These are phyloP conservation scores for Gastrophryne carolinensis DNA, from an alignment of 2,797 vertebrate genomes.

Conservation along the genomic window DNA sequence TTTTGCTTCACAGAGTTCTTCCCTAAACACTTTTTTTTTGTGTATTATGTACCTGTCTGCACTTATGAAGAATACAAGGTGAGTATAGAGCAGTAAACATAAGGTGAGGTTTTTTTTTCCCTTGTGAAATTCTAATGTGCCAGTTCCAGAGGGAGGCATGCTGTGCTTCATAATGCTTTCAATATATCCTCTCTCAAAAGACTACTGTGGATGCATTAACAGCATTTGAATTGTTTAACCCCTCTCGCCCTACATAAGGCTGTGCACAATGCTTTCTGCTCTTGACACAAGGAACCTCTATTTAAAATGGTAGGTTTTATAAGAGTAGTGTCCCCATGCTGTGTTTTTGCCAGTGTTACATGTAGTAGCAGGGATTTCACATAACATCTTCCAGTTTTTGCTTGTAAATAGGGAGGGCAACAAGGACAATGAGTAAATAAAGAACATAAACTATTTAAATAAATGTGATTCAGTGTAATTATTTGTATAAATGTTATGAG, in stretches of 20 bases:
- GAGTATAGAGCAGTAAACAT: conserved; percentile 21
- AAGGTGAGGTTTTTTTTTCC: background rate
- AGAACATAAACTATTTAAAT: conserved; percentile 18
- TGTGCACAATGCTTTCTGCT: background rate
- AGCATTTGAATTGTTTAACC: background rate
- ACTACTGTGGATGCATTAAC: conserved; percentile 1
- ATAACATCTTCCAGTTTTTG: background rate
- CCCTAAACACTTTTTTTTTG: too few species aligned
- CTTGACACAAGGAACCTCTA: background rate
- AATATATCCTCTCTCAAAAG: background rate
- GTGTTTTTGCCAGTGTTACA: background rate
- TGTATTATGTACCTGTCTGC: background rate
- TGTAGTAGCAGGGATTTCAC: background rate
- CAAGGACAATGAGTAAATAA: conserved; percentile 20
- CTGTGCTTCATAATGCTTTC: conserved; percentile 24
- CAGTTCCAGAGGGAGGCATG: background rate
- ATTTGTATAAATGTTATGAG: too few species aligned
- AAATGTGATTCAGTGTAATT: background rate
- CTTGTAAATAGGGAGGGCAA: background rate
- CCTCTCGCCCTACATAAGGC: background rate
- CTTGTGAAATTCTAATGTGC: conserved; percentile 24
- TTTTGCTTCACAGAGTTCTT: too few species aligned
- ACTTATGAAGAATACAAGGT: background rate
- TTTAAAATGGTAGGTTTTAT: background rate
- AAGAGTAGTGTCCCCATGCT: background rate